Percentiles rank a stretch among this genome's conserved stretches.
Conservation (phyloP, 2,797 vertebrate species). For the Carduelis carduelis region DNA sequence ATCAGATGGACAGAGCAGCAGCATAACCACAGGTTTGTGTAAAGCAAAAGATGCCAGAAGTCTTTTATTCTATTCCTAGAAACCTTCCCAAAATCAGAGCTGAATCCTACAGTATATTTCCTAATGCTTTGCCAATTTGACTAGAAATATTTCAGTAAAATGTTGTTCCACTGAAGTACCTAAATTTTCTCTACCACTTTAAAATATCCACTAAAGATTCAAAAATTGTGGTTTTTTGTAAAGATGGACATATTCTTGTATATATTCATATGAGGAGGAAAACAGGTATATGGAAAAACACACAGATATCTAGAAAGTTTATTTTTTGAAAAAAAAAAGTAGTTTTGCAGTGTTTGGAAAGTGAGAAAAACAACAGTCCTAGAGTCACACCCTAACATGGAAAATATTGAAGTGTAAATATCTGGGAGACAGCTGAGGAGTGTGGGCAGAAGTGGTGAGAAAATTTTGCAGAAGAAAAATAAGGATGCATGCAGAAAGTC, state of each 20-base stretch:
- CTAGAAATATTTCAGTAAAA: neutral
- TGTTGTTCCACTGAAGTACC: neutral
- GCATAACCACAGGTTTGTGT: neutral
- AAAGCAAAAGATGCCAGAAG: neutral
- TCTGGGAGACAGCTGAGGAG: neutral
- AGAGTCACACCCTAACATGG: neutral
- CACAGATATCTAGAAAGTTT: fast-evolving
- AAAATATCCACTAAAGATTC: neutral
- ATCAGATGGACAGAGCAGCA: neutral
- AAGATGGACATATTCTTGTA: neutral
- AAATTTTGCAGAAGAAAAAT: neutral
- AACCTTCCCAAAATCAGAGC: neutral
- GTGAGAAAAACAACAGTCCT: neutral
- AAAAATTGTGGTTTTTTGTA: neutral
- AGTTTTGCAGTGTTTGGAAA: neutral
- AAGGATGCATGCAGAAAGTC: neutral
- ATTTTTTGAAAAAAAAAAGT: neutral
- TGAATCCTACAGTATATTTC: neutral
- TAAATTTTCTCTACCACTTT: neutral
- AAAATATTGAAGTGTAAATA: neutral
- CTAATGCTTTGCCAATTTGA: neutral
- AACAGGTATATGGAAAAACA: neutral
- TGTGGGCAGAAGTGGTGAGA: neutral
- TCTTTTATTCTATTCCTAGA: neutral
- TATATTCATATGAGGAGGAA: no score